phyloP scores from a whole-genome alignment of 2,888 invertebrate genomes.

The Zaprionus obscuricornis region DNA sequence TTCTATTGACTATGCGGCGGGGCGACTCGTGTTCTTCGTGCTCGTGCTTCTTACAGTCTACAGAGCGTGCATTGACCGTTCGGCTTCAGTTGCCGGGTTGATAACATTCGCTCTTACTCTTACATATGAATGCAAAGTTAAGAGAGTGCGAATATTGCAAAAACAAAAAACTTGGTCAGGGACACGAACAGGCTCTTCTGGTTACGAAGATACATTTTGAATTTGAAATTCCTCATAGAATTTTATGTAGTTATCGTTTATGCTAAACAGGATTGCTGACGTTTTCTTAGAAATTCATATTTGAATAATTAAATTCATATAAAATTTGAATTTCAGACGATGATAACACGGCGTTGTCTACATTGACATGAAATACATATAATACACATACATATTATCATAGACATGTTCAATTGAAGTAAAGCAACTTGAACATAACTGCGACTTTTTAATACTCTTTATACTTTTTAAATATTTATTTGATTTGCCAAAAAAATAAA shows the following conservation, averaged over 20 bases:
- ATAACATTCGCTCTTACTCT: constrained; percentile 38
- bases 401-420: no score
- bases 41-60: constrained; percentile 38
- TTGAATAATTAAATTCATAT: constrained; percentile 4
- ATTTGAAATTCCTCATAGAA: background rate
- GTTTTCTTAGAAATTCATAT: constrained; percentile 6
- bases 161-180: constrained; percentile 63
- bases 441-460: no score
- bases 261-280: constrained; percentile 3
- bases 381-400: no score
- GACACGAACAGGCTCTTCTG: constrained; percentile 53
- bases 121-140: constrained; percentile 12
- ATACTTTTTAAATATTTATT: no score
- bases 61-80: constrained; percentile 80
- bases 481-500: no score
- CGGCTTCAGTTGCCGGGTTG: constrained; percentile 73
- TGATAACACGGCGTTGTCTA: no score
- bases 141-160: constrained; percentile 28
- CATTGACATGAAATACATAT: no score
- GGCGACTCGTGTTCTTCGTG: no score
- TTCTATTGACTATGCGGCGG: no score
- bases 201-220: background rate
- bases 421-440: no score
- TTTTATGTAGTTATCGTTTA: no score
- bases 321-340: no score